A percentile compares a stretch with the other conserved stretches of the same genome.
phyloP scores from a whole-genome alignment of 2,888 invertebrate species.

The Onchidella celtica region DNA sequence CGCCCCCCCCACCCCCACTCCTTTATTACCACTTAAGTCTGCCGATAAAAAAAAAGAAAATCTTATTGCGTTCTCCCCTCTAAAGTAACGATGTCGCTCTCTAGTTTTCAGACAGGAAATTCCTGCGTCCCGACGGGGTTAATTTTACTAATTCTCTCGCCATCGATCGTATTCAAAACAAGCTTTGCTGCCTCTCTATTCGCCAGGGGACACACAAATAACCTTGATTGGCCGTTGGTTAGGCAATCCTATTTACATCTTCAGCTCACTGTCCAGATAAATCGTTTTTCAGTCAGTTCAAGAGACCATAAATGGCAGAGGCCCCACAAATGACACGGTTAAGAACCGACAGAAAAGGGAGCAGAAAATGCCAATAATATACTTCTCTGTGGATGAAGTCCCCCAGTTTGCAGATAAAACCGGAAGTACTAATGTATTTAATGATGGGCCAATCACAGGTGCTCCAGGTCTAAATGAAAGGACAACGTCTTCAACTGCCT shows the following conservation, averaged over 20 bases:
- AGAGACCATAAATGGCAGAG: neutral
- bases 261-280: neutral
- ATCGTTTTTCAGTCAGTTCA: neutral
- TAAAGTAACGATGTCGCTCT: neutral
- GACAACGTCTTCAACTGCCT: too few relatives aligned
- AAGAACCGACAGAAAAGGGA: too few relatives aligned
- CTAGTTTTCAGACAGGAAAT: neutral
- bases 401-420: too few relatives aligned
- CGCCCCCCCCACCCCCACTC: too few relatives aligned
- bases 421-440: too few relatives aligned
- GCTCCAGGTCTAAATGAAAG: too few relatives aligned
- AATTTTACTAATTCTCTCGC: neutral
- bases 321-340: neutral
- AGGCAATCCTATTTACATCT: neutral
- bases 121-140: neutral
- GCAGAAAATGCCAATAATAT: too few relatives aligned
- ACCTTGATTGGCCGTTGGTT: neutral
- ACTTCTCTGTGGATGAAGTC: too few relatives aligned
- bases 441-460: too few relatives aligned
- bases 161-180: neutral
- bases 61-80: neutral
- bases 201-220: neutral
- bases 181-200: neutral
- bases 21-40: too few relatives aligned
- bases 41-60: too few relatives aligned